Percentiles rank a stretch among this genome's conserved stretches.
These are phyloP conservation scores for Petrophora chlorosata DNA, from an alignment of 2,888 invertebrate species.

Conservation along the genomic window DNA sequence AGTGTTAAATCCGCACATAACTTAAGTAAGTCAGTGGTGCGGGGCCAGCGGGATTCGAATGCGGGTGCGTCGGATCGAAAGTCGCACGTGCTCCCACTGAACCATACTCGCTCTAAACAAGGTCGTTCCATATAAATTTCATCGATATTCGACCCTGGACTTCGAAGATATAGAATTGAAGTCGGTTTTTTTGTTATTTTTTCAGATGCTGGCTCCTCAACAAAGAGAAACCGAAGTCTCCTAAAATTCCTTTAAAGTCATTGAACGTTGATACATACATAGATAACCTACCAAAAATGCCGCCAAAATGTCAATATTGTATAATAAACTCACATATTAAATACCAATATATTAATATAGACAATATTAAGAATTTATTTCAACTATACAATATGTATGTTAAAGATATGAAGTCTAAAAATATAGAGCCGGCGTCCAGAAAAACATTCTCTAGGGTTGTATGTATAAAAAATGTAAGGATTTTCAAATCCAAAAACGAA, in stretches of 20 bases:
- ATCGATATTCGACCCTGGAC: no score
- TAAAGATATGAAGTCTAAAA: conserved; percentile 45
- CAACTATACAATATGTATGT: conserved; percentile 60
- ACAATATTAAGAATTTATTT: conserved; percentile 54
- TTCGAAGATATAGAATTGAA: no score
- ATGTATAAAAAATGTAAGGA: conserved; percentile 49
- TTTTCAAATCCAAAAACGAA: conserved; percentile 62
- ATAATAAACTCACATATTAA: conserved; percentile 30
- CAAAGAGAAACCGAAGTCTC: conserved; percentile 38
- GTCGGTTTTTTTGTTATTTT: not conserved
- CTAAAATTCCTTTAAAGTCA: conserved; percentile 52
- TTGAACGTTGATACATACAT: conserved; percentile 56
- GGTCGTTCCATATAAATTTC: not conserved
- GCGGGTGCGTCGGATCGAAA: no score
- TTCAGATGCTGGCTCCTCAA: conserved; percentile 51
- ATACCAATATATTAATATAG: conserved; percentile 50
- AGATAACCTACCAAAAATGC: conserved; percentile 53
- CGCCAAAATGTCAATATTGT: conserved; percentile 55
- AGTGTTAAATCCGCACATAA: no score
- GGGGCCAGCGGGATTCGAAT: no score
- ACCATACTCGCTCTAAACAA: no score
- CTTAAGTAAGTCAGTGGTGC: no score
- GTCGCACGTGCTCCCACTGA: no score
- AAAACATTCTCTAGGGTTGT: conserved; percentile 64
- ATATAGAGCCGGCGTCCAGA: conserved; percentile 53